A percentile compares a stretch with the other conserved stretches of the same genome.
These are phyloP conservation scores for Heterotilapia buettikoferi DNA, from an alignment of 2,113 vertebrate genomes.

Conservation along the genomic window DNA sequence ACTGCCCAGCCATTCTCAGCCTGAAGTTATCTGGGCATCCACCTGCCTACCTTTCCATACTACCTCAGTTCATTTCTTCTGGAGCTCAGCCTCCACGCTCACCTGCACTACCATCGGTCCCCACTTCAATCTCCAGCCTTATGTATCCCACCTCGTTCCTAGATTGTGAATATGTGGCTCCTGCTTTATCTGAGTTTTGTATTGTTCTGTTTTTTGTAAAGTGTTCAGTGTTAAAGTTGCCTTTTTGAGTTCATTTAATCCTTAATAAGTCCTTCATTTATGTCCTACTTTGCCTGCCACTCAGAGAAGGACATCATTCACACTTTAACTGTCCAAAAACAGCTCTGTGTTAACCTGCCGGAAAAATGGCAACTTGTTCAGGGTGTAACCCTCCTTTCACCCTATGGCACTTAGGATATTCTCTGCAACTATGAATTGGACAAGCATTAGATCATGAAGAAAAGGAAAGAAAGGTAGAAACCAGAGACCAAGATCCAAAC, in stretches of 20 bases:
- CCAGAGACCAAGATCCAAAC: no score
- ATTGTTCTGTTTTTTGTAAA: neutral
- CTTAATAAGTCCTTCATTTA: neutral
- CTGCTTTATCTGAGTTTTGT: neutral
- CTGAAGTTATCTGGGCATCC: neutral
- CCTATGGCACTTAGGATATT: no score
- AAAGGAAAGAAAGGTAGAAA: no score
- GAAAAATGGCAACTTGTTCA: no score
- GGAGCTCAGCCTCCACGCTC: neutral
- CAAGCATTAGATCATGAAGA: no score
- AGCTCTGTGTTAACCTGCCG: no score
- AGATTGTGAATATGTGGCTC: accelerated
- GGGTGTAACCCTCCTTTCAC: no score
- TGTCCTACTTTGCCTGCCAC: neutral
- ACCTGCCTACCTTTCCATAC: neutral
- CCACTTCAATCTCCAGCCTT: neutral
- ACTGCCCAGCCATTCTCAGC: neutral
- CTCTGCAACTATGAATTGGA: no score
- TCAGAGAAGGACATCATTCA: neutral
- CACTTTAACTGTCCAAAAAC: no score
- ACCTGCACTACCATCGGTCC: neutral
- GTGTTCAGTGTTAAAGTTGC: accelerated
- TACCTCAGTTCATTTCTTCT: neutral
- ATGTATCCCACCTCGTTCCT: neutral
- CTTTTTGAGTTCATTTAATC: neutral